Evolutionary conservation across 2,888 invertebrate species (phyloP), one percentile per base, ranked within the genome.

Genomic region (Cephus pygmeus): DNA sequence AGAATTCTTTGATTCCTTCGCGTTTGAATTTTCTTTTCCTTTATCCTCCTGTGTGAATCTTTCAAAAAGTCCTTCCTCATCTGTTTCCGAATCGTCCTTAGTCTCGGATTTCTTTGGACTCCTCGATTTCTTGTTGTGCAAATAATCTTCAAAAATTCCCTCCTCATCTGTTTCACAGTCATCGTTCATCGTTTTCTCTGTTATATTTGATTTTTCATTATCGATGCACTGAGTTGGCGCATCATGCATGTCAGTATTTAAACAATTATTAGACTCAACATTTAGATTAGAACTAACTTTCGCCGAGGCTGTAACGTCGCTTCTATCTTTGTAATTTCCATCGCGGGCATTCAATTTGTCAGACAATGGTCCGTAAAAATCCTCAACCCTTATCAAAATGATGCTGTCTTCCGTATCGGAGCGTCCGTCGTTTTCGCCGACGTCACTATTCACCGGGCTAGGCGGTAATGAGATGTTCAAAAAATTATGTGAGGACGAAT

Each of bases 1-100:
- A 6, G 23, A 56, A 9, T 9, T 73, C 40, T 56, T 76, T 73
- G 34, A 74, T 12, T 34, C 23, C 12, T 69, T 78, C 34, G 77
- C 76, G 1, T 80, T 76, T 40, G 31, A 76, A 1, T 73, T 81
- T 30, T 75, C 40, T 9, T 34, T 74, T 36, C n/a, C 75, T 23
- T 75, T 69, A 30, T 15, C 75, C 4, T 77, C 31, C 31, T 6
- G 56, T 2, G 23, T 9, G 9, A 34, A 34, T 15, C 3, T 3
- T n/a, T 76, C 75, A 73, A 83, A 81, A 4, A 80, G 35, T 15
- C 76, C 56, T 31, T 83, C 81, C 12, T 83, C 82, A 3, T 83
- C 79, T 0, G 82, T 79, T 1, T 83, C 83, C 0, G 79, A 84
- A 73, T 82, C 23, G 36, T n/a, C 33, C 30, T 34, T 31, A 9